Evolutionary conservation across 2,113 vertebrate genomes (phyloP).

Genomic region (Mormyrus lacerda): DNA sequence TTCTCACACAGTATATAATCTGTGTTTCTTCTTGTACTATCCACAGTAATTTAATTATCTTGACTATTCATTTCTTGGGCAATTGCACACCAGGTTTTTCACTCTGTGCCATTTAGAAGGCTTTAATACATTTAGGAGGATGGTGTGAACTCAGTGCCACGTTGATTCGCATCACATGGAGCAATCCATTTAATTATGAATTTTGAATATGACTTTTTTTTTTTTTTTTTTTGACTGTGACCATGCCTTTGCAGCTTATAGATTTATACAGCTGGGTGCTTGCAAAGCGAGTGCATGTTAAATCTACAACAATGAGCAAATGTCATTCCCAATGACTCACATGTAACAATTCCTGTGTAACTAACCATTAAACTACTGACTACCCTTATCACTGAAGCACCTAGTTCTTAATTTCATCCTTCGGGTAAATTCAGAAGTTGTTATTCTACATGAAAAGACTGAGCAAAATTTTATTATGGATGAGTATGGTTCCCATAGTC

Average conservation of each 20-base stretch:
- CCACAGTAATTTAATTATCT: neutral
- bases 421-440: neutral
- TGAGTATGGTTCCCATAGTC: neutral
- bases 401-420: neutral
- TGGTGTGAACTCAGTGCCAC: neutral
- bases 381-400: neutral
- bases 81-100: conserved; percentile 1
- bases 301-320: neutral
- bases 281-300: neutral
- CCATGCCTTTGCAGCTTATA: neutral
- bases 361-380: neutral
- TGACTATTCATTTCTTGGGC: neutral
- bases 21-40: neutral
- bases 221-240: neutral
- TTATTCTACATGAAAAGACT: neutral
- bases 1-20: neutral
- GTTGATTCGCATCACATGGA: neutral
- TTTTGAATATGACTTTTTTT: neutral
- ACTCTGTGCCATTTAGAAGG: neutral
- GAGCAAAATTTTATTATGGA: neutral
- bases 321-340: neutral
- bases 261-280: neutral
- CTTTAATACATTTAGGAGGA: neutral
- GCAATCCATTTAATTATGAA: neutral
- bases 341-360: neutral